Evolutionary conservation across 1,140 invertebrate genomes (phyloP).

Genomic region (Megalonaias nervosa): DNA sequence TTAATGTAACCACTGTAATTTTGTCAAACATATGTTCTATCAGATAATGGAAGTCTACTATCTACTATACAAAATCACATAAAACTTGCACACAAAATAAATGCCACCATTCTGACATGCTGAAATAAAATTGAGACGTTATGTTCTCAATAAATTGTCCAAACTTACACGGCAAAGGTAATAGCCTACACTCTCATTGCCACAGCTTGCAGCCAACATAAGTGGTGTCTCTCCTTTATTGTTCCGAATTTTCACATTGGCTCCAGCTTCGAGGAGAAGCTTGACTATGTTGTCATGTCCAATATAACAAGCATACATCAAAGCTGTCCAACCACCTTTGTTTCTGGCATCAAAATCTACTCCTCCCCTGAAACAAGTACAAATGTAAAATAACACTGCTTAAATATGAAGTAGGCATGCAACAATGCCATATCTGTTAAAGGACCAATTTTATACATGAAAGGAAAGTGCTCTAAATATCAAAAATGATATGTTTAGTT

Average conservation of each 20-base stretch:
- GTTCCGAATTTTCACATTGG: conserved; percentile 70
- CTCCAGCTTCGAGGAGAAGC: conserved; percentile 70
- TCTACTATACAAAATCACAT: no score
- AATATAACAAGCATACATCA: conserved; percentile 75
- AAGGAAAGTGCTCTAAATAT: neutral
- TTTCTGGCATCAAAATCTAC: conserved; percentile 66
- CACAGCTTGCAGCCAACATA: conserved; percentile 73
- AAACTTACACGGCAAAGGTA: conserved; percentile 48
- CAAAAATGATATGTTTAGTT: no score
- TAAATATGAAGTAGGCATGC: neutral
- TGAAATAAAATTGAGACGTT: no score
- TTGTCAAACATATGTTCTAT: no score
- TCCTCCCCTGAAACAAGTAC: conserved; percentile 44
- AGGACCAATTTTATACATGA: neutral
- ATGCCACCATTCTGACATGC: no score
- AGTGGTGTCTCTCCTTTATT: conserved; percentile 72
- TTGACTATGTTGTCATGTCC: conserved; percentile 72
- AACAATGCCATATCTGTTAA: neutral
- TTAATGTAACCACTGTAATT: no score
- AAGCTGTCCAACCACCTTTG: conserved; percentile 72
- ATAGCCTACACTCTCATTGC: conserved; percentile 70
- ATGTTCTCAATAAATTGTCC: neutral
- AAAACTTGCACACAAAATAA: no score
- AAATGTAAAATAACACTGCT: neutral
- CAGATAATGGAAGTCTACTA: no score